phyloP scores from a whole-genome alignment of 2,888 invertebrate genomes.

The Dolichopus griseipennis region DNA sequence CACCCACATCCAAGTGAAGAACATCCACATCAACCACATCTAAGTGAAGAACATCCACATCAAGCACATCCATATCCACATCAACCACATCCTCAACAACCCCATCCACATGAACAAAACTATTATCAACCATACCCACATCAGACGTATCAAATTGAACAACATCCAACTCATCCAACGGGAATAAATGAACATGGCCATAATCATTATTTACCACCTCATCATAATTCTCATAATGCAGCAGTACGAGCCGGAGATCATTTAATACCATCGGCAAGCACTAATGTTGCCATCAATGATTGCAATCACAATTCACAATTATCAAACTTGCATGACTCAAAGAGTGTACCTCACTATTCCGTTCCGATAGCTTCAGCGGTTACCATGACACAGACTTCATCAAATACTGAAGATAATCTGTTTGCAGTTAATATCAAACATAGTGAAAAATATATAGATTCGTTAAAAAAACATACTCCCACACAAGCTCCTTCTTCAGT shows the following conservation, averaged over 20 bases:
- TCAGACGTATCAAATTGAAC: conserved; percentile 5
- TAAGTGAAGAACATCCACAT: conserved; percentile 13
- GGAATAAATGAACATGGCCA: no score
- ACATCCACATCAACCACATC: background rate
- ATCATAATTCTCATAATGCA: no score
- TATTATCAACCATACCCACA: no score
- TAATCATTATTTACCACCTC: no score
- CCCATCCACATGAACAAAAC: no score
- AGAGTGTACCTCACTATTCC: background rate
- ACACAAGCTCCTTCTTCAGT: conserved; percentile 14
- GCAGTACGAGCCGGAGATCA: no score
- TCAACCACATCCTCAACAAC: background rate
- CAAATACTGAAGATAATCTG: conserved; percentile 20
- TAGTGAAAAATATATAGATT: conserved; percentile 18
- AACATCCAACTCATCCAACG: conserved; percentile 1
- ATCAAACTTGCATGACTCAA: no score
- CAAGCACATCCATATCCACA: background rate
- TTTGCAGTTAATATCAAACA: conserved; percentile 24
- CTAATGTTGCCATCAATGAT: no score
- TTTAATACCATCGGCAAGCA: no score
- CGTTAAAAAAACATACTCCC: conserved; percentile 16
- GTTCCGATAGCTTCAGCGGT: background rate
- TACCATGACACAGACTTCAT: background rate
- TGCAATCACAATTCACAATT: no score
- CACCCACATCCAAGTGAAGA: conserved; percentile 12